Conservation (phyloP, 1,140 invertebrate species). For the Drosophila kepulauana region DNA sequence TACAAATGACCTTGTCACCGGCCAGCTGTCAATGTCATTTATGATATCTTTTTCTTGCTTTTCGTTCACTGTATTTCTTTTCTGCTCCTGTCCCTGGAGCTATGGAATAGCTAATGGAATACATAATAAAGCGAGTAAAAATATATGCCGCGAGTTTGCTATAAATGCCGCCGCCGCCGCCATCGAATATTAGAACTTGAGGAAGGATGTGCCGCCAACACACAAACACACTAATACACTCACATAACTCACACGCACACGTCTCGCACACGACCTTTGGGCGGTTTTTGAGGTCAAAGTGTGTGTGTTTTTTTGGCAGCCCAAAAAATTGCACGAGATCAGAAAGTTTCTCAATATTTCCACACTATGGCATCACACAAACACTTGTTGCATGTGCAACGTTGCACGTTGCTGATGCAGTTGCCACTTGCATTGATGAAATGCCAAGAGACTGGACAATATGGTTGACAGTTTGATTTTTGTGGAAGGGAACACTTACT, state of each 20-base stretch:
- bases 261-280: conserved; percentile 62
- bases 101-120: neutral
- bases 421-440: conserved; percentile 52
- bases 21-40: conserved; percentile 28
- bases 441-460: neutral
- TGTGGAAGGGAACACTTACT: conserved; percentile 66
- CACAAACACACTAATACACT: conserved; percentile 8
- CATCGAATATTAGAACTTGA: conserved; percentile 41
- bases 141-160: conserved; percentile 26
- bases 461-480: neutral
- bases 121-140: conserved; percentile 5
- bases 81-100: conserved; percentile 5
- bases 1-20: conserved; percentile 68
- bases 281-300: conserved; percentile 68
- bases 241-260: conserved; percentile 38
- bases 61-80: neutral
- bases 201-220: conserved; percentile 63
- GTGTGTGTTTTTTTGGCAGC: conserved; percentile 3
- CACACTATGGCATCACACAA: neutral
- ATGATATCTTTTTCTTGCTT: conserved; percentile 1
- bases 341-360: conserved; percentile 41
- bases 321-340: conserved; percentile 18
- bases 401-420: conserved; percentile 51
- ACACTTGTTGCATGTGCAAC: conserved; percentile 71
- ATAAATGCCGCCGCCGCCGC: conserved; percentile 53